A percentile compares a stretch with the other conserved stretches of the same genome.
Conservation (phyloP, 2,113 vertebrate species). For the Choloepus hoffmanni region DNA sequence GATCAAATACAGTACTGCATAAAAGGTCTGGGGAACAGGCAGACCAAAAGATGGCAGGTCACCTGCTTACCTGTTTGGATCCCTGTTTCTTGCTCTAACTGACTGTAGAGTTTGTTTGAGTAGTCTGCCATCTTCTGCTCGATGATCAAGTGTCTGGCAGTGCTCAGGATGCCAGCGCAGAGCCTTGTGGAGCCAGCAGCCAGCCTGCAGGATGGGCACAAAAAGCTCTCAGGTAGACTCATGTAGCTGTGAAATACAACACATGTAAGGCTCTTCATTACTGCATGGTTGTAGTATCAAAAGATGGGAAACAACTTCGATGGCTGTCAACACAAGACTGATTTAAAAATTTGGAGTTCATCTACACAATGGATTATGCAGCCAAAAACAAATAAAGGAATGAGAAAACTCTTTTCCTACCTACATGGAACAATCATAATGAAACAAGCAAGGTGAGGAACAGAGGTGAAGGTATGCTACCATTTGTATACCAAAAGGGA, state of each 20-base stretch:
- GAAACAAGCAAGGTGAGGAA: neutral
- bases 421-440: neutral
- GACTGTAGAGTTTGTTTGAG: slow-evolving; percentile 94
- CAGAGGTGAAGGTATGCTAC: neutral
- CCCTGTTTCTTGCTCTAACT: slow-evolving; percentile 94
- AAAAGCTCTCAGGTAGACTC: slow-evolving; percentile 40
- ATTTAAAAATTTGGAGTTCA: neutral
- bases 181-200: slow-evolving; percentile 96
- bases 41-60: neutral
- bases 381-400: neutral
- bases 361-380: neutral
- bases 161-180: slow-evolving; percentile 95
- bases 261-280: neutral
- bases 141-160: slow-evolving; percentile 91
- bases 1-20: neutral
- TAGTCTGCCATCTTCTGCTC: slow-evolving; percentile 97
- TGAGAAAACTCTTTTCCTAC: neutral
- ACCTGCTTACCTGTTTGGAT: slow-evolving; percentile 92
- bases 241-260: neutral
- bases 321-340: neutral
- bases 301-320: neutral
- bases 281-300: neutral
- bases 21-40: neutral
- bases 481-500: neutral
- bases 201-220: slow-evolving; percentile 86